Conservation (phyloP, 2,888 invertebrate species). For the Eledona agricola region DNA sequence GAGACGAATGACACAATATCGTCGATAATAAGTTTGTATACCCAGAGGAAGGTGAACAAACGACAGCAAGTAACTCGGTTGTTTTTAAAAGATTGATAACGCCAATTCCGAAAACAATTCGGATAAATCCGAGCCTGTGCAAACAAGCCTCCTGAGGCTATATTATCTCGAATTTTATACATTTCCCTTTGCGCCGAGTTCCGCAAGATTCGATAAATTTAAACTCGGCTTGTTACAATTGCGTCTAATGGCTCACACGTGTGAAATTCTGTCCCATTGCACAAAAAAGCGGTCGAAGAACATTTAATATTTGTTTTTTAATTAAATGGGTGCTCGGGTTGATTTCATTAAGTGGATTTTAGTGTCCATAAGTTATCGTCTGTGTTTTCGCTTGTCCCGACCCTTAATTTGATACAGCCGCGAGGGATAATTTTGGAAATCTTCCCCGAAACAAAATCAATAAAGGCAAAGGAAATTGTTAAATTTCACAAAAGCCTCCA, state of each 20-base stretch:
- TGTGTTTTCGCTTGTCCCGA: slow-evolving; percentile 9
- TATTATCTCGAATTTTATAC: slow-evolving; percentile 44
- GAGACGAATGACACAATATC: slow-evolving; percentile 41
- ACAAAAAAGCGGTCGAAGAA: no score
- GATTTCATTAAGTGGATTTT: slow-evolving; percentile 39
- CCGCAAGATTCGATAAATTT: slow-evolving; percentile 35
- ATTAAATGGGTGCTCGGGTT: slow-evolving; percentile 37
- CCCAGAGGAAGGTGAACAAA: slow-evolving; percentile 44
- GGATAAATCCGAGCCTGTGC: slow-evolving; percentile 42
- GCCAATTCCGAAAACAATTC: slow-evolving; percentile 43
- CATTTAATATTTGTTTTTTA: slow-evolving; percentile 40
- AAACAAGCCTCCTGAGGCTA: slow-evolving; percentile 41
- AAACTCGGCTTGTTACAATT: slow-evolving; percentile 23
- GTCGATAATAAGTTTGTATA: slow-evolving; percentile 41
- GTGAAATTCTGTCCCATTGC: no score
- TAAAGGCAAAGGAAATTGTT: slow-evolving; percentile 28
- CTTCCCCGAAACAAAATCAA: slow-evolving; percentile 25
- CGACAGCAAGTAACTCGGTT: slow-evolving; percentile 39
- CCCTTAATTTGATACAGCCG: slow-evolving; percentile 22
- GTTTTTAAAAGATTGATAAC: slow-evolving; percentile 43
- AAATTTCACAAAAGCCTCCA: slow-evolving; percentile 37
- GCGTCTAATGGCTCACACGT: slow-evolving; percentile 9
- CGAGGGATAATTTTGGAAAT: slow-evolving; percentile 1
- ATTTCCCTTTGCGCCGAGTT: slow-evolving; percentile 34
- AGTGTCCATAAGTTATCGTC: slow-evolving; percentile 35